Percentiles rank a stretch among this genome's conserved stretches.
phyloP scores from a whole-genome alignment of 2,113 vertebrate genomes.

The Heloderma charlesbogerti region DNA sequence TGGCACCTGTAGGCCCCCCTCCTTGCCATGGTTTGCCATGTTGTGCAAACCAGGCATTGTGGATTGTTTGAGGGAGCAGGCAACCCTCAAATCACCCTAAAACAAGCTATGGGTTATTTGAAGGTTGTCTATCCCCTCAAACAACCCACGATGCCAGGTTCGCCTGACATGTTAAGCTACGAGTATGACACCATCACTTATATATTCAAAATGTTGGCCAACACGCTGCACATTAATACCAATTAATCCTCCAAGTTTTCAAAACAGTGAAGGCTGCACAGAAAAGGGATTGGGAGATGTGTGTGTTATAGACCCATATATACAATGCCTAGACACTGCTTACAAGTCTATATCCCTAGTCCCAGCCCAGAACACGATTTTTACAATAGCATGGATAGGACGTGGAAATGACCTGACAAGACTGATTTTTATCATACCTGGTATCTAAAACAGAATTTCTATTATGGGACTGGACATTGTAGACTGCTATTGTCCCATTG shows the following conservation, averaged over 20 bases:
- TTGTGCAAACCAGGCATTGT: no score
- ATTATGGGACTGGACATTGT: slow-evolving; percentile 70
- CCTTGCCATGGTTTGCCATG: no score
- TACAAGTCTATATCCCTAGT: background rate
- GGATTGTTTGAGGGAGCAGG: no score
- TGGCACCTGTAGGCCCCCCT: no score
- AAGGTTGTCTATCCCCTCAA: no score
- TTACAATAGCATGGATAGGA: background rate
- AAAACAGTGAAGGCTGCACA: background rate
- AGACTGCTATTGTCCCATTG: slow-evolving; percentile 80
- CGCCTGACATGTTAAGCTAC: no score
- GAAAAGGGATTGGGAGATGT: background rate
- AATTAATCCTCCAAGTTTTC: background rate
- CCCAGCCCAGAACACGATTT: background rate
- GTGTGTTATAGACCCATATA: background rate
- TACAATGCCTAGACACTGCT: background rate
- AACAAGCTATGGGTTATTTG: no score
- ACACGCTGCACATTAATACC: background rate
- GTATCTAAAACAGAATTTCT: slow-evolving; percentile 73
- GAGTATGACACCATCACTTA: no score
- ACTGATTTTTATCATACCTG: slow-evolving; percentile 69
- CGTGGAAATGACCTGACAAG: background rate
- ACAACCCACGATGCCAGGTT: no score
- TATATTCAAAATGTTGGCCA: no score
- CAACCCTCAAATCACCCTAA: no score